Evolutionary conservation across 1,140 invertebrate genomes (phyloP), one percentile per base, ranked within the genome.

Genomic region (Aricia agestis): DNA sequence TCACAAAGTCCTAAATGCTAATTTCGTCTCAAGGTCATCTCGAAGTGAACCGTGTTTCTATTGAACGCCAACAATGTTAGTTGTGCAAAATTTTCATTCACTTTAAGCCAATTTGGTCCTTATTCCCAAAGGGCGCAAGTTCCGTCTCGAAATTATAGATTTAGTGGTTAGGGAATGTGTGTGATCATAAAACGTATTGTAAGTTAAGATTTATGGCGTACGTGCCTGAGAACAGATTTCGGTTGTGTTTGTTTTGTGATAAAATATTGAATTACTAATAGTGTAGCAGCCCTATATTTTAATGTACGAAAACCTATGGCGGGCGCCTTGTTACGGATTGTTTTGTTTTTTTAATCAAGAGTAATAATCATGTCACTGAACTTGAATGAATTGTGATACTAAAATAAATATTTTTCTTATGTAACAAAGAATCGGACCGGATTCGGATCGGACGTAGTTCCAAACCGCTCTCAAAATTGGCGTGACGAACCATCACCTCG

Each of bases 1-100:
- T 5, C 36, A 36, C 36, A 36, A 36, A 36, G 36, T 63, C 9
- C 18, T 19, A 3, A 63, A 19, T 63, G 59, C 19, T 63, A 63
- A 63, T 63, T 63, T 63, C 18, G 59, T 63, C 59, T 63, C 59
- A 63, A 63, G 59, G 59, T 63, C 59, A 25, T 25, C 18, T 63
- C 17, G 19, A 63, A 25, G 6, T 25, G 59, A 19, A 63, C 6
- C 19, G 10, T 63, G 59, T 63, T 63, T 25, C 18, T 63, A 63
- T 63, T 25, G 1, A 59, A 63, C 1, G 19, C 59, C 11, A 52
- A 31, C 59, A 63, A 63, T 63, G 10, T 63, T 63, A 63, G 6
- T 13, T 10, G 45, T 52, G 13, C 13, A 13, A 52, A 52, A 52
- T 52, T 52, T 52, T 52, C 45, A 52, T 52, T 15, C 45, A 13